These are phyloP conservation scores for Amphipoea oculea DNA, from an alignment of 2,888 invertebrate genomes.

Conservation along the genomic window DNA sequence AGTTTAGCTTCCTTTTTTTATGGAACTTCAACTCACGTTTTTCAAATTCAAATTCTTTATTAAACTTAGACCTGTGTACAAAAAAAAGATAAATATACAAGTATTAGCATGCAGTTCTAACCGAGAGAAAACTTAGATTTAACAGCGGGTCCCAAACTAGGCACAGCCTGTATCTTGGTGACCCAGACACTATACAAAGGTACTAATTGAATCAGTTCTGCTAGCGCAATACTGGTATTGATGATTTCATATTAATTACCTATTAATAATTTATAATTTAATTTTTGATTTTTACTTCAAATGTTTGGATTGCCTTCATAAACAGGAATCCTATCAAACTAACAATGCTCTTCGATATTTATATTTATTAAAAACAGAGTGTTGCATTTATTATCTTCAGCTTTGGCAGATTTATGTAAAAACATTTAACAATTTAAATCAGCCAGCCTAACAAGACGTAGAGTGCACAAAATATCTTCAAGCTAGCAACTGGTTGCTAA, in stretches of 20 bases:
- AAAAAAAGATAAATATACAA: too few species aligned
- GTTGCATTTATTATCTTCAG: not conserved
- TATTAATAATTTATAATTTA: too few species aligned
- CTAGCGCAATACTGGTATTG: too few species aligned
- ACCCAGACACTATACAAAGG: too few species aligned
- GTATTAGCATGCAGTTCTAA: too few species aligned
- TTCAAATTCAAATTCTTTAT: too few species aligned
- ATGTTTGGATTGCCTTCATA: not conserved
- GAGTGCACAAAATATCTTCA: constrained; percentile 7
- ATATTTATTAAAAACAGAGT: not conserved
- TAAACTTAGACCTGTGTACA: too few species aligned
- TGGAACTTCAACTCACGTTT: not conserved
- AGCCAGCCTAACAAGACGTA: not conserved
- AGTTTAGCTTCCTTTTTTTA: not conserved
- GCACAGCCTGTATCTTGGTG: too few species aligned
- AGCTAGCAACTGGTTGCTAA: constrained; percentile 17
- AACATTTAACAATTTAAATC: constrained; percentile 18
- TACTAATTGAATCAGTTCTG: too few species aligned
- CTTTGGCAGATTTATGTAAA: not conserved
- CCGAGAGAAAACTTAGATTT: too few species aligned
- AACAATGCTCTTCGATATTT: not conserved
- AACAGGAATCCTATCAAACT: not conserved
- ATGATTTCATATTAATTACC: too few species aligned
- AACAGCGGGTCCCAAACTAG: too few species aligned
- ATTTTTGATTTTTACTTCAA: not conserved